phyloP scores from a whole-genome alignment of 2,888 invertebrate genomes.

The Carcina quercana region DNA sequence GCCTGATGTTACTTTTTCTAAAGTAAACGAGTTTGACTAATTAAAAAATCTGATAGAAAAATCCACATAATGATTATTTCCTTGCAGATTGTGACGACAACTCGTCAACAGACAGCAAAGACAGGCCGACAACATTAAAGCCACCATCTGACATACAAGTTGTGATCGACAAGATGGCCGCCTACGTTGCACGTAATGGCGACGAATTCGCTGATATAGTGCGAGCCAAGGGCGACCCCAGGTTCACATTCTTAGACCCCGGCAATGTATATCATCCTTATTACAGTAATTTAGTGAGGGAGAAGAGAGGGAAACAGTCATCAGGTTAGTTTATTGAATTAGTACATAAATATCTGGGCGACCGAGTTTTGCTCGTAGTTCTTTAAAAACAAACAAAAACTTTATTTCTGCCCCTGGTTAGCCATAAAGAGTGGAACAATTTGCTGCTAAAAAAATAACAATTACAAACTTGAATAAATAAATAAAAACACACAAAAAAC shows the following conservation, averaged over 20 bases:
- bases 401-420: no score
- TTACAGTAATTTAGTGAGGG: constrained; percentile 76
- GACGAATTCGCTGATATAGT: constrained; percentile 93
- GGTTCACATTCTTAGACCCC: constrained; percentile 90
- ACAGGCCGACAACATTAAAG: constrained; percentile 57
- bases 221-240: constrained; percentile 85
- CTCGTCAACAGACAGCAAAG: constrained; percentile 43
- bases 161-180: constrained; percentile 97
- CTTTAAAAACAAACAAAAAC: no score
- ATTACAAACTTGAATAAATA: no score
- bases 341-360: no score
- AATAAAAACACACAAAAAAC: no score
- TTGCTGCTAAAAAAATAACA: no score
- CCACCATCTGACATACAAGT: constrained; percentile 89
- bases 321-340: constrained; percentile 16
- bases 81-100: constrained; percentile 48
- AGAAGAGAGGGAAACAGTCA: constrained; percentile 31
- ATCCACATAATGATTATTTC: no score
- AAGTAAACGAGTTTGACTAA: no score
- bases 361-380: no score
- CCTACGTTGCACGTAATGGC: constrained; percentile 96
- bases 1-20: no score
- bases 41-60: no score
- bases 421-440: no score
- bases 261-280: constrained; percentile 86